phyloP scores from a whole-genome alignment of 2,888 invertebrate genomes.

The Papilio elwesi region DNA sequence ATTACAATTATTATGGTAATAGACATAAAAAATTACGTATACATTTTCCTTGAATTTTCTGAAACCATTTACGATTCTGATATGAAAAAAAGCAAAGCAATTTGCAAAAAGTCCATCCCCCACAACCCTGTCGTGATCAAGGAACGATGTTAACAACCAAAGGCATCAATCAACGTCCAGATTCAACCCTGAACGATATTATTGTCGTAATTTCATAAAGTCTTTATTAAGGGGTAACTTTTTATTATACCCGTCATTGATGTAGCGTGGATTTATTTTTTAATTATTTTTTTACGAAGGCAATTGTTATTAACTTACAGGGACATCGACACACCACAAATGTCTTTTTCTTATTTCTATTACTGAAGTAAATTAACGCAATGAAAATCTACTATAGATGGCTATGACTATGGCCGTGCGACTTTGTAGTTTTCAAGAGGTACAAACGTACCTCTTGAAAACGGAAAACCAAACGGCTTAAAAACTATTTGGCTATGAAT shows the following conservation, averaged over 20 bases:
- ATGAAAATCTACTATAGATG: too few relatives aligned
- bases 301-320: conserved; percentile 19
- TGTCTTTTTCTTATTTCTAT: not conserved
- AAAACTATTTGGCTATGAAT: too few relatives aligned
- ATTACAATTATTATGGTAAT: too few relatives aligned
- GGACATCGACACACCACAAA: not conserved
- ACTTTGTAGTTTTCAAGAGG: too few relatives aligned
- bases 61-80: conserved; percentile 3
- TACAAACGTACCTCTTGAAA: too few relatives aligned
- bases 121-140: conserved; percentile 54
- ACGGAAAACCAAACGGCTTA: too few relatives aligned
- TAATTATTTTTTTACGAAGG: conserved; percentile 32
- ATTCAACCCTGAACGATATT: conserved; percentile 45
- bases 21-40: too few relatives aligned
- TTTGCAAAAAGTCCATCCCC: conserved; percentile 40
- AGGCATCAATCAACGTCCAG: conserved; percentile 55
- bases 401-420: too few relatives aligned
- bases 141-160: conserved; percentile 52
- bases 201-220: conserved; percentile 50
- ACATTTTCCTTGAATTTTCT: too few relatives aligned
- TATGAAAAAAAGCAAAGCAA: conserved; percentile 31
- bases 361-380: too few relatives aligned
- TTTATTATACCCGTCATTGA: conserved; percentile 40
- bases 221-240: conserved; percentile 46
- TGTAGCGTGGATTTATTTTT: conserved; percentile 43